Base-by-base conservation (phyloP, 2,888 invertebrate species). In the Augochlorella aurata region DNA sequence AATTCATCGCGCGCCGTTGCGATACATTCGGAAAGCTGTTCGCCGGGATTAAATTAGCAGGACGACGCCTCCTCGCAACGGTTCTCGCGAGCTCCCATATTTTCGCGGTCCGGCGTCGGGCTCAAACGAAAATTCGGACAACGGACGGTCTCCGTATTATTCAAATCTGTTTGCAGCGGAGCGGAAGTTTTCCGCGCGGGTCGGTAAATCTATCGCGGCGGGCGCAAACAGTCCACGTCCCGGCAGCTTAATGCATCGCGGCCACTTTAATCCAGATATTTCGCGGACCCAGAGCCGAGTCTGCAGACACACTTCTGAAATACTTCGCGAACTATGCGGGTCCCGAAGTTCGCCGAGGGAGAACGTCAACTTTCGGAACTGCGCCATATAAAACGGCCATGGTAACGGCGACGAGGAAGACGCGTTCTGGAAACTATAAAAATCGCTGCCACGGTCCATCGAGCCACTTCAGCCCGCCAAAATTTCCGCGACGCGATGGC, bases 251-350 rank as follows among this genome's bases (percentile, higher is more conserved):
- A 69, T 73, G 65, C 80, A 47, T 74, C 66, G 29, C 10, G 65
- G 14, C 16, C 7, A 52, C 73, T 78, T 78, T 79, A 81, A 73
- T 79, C 49, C 54, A 18, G 74, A 81, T 67, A 71, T 81, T 81
- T 81, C 74, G 74, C 44, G 70, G 67, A 80, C 74, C 45, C 70
- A 10, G 38, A 7, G 61, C 18, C 14, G 44, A 66, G 70, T 67
- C 70, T 21, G 58, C 66, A 58, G 70, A 58, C 74, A 58, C 74
- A 67, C 66, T 74, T 66, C 52, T 47, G 70, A 52, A 61, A 81
- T 81, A 75, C 70, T 81, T 81, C 38, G n/a, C 12, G 54, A 81
- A 80, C 81, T 70, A 61, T 71, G 65, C 65, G 65, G 29, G 49
- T 29, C 45, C 29, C 70, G 18, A 71, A 81, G 58, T 74, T 66